Evolutionary conservation across 2,113 vertebrate genomes (phyloP).

Genomic region (Stigmatopora argus): DNA sequence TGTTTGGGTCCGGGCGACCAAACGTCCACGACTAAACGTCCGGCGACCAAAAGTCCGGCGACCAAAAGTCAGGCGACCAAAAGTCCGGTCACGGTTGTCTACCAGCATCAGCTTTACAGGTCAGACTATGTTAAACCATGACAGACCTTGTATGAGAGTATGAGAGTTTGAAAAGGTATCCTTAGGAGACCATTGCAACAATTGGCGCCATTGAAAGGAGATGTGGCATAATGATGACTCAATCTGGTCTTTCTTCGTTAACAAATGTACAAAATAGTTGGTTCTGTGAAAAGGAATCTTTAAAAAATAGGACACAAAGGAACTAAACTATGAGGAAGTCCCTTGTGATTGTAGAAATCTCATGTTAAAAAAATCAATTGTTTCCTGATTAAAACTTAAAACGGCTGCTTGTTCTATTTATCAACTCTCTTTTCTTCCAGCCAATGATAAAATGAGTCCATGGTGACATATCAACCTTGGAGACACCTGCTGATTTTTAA

Average conservation of each 20-base stretch:
- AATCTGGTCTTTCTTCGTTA: background rate
- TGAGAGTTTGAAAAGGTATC: background rate
- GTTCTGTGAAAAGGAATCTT: background rate
- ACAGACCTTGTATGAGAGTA: background rate
- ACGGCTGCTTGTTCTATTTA: constrained; percentile 1
- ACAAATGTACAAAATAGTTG: background rate
- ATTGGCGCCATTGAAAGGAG: background rate
- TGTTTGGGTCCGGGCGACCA: too few species aligned
- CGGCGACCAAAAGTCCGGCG: too few species aligned
- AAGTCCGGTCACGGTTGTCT: too few species aligned
- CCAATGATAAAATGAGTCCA: constrained; percentile 28
- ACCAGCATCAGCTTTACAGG: background rate
- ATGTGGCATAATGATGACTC: background rate
- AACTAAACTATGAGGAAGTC: constrained; percentile 15
- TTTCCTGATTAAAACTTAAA: constrained; percentile 40
- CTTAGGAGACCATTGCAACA: background rate
- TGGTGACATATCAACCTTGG: constrained; percentile 40
- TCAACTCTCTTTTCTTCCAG: constrained; percentile 19
- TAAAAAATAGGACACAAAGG: constrained; percentile 9
- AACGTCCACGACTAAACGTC: too few species aligned
- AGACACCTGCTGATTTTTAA: constrained; percentile 45
- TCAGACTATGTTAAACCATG: background rate
- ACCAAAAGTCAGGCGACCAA: too few species aligned
- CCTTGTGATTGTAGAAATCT: constrained; percentile 21
- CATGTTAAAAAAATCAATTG: constrained; percentile 25